A percentile compares a stretch with the other conserved stretches of the same genome.
Evolutionary conservation across 2,888 invertebrate species (phyloP).

Genomic region (Desoria tigrina): DNA sequence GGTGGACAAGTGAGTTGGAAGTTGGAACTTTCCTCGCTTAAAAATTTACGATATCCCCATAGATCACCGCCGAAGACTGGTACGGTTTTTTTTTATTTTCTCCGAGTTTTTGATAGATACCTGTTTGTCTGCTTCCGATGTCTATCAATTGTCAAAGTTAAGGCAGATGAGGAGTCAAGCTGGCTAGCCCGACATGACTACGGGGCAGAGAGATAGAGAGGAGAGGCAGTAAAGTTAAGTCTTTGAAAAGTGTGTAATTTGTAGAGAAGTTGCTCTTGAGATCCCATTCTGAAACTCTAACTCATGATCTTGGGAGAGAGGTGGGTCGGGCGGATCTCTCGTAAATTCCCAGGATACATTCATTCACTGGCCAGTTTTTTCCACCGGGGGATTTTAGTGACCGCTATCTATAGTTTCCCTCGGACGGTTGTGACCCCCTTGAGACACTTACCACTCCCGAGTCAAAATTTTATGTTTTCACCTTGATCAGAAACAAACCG

Average conservation of each 20-base stretch:
- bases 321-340: neutral
- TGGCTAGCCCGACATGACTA: conserved; percentile 3
- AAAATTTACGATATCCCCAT: conserved; percentile 13
- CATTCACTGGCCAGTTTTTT: neutral
- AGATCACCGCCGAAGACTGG: conserved; percentile 3
- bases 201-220: too few species aligned
- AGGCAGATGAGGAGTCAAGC: conserved; percentile 2
- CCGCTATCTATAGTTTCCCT: conserved; percentile 10
- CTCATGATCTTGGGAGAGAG: neutral
- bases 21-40: neutral
- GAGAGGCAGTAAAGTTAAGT: neutral
- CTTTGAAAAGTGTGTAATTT: conserved; percentile 9
- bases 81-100: conserved; percentile 2
- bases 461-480: conserved; percentile 38
- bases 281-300: neutral
- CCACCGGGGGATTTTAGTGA: conserved; percentile 21
- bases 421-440: conserved; percentile 27
- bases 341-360: neutral
- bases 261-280: conserved; percentile 4
- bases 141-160: conserved; percentile 11
- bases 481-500: conserved; percentile 34
- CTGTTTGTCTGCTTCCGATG: neutral
- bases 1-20: too few species aligned
- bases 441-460: conserved; percentile 14
- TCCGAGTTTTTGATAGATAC: neutral